Evolutionary conservation across 2,888 invertebrate genomes (phyloP), one percentile per base, ranked within the genome.

Genomic region (Hyposoter dolosus): DNA sequence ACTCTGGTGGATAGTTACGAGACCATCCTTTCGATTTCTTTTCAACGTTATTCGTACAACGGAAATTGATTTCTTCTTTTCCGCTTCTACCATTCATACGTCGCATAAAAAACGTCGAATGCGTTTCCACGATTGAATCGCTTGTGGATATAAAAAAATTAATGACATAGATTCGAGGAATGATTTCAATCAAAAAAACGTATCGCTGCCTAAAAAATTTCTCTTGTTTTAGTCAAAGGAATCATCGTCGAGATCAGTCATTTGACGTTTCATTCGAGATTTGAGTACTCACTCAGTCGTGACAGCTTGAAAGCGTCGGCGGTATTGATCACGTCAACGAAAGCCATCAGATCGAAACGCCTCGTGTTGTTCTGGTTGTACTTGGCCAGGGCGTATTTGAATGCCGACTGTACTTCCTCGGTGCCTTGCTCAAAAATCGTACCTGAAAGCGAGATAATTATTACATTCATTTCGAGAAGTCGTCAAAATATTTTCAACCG

Each of bases 251-350:
- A n/a, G 35, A 50, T 40, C 9, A 45, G 17, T 28, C 53, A 53
- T 53, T 19, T 53, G 15, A 56, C 19, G 10, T 60, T 60, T 74
- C 17, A 19, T 40, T n/a, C 35, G n/a, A 19, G 32, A 32, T 23
- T n/a, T 56, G 68, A 84, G 10, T 91, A 97, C 98, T 97, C 95
- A 98, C 98, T 98, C 89, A 98, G 95, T 91, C 98, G 96, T 66
- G 98, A 98, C 85, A 98, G 95, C 94, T 98, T 98, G 95, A 98
- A 98, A 86, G 98, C 98, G 94, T 98, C 98, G 32, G 98, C 98
- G 15, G 98, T 98, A 94, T 98, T 97, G 94, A 98, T 98, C 92
- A 98, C 97, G 93, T 98, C 98, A 71, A 98, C 98, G 92, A 97
- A 98, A 10, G 98, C 98, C 93, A 98, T 97, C 77, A 98, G 95